Evolutionary conservation across 2,888 invertebrate species (phyloP).

Genomic region (Brachycybe producta): DNA sequence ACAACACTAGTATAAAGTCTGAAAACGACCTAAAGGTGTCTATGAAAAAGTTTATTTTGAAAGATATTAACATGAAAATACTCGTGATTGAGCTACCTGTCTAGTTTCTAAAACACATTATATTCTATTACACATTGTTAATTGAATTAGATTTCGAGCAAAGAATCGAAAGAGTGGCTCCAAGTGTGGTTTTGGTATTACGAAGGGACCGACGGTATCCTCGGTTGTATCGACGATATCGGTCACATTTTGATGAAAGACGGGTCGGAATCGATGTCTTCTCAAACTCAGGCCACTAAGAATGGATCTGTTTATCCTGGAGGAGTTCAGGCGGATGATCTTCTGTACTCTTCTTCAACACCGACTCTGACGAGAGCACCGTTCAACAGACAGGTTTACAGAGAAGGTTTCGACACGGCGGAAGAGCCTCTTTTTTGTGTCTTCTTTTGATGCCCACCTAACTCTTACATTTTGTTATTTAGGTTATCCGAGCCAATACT

Average conservation of each 20-base stretch:
- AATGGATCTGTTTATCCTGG: slow-evolving; percentile 23
- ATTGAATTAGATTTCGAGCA: slow-evolving; percentile 19
- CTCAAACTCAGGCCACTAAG: slow-evolving; percentile 9
- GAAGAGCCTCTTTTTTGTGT: not conserved
- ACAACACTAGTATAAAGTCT: too few relatives aligned
- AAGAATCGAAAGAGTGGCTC: slow-evolving; percentile 17
- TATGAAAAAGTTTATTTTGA: too few relatives aligned
- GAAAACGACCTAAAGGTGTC: too few relatives aligned
- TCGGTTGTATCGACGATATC: too few relatives aligned
- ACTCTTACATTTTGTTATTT: not conserved
- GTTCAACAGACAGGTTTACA: slow-evolving; percentile 28
- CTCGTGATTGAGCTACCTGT: too few relatives aligned
- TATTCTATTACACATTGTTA: too few relatives aligned
- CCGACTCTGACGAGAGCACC: slow-evolving; percentile 27
- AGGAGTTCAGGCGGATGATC: slow-evolving; percentile 34
- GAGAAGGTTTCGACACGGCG: slow-evolving; percentile 34
- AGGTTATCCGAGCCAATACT: too few relatives aligned
- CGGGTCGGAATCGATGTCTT: not conserved
- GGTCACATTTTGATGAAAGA: not conserved
- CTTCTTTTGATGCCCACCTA: too few relatives aligned
- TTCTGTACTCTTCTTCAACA: slow-evolving; percentile 29
- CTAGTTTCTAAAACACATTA: too few relatives aligned
- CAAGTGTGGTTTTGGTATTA: slow-evolving; percentile 5
- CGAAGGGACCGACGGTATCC: too few relatives aligned
- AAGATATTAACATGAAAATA: too few relatives aligned